These are phyloP conservation scores for Argynnis bischoffii DNA, from an alignment of 2,888 invertebrate species.

Conservation along the genomic window DNA sequence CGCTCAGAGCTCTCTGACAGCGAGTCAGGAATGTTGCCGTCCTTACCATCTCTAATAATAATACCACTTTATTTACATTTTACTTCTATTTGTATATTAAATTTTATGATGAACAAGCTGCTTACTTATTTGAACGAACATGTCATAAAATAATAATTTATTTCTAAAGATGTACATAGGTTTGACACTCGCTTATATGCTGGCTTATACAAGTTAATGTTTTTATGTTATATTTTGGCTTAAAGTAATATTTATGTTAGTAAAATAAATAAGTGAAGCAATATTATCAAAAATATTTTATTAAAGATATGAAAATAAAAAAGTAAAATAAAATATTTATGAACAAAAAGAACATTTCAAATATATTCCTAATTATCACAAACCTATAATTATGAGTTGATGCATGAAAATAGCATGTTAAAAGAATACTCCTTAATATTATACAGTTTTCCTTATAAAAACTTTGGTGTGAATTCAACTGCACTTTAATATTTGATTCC, in stretches of 20 bases:
- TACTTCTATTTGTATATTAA: slow-evolving; percentile 39
- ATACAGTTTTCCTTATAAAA: slow-evolving; percentile 8
- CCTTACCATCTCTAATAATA: slow-evolving; percentile 39
- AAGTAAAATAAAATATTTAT: no score
- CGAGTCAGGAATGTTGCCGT: slow-evolving; percentile 36
- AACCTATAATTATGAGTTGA: no score
- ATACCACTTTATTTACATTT: slow-evolving; percentile 41
- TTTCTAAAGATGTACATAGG: slow-evolving; percentile 23
- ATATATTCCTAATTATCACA: no score
- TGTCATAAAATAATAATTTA: slow-evolving; percentile 35
- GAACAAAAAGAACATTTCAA: no score
- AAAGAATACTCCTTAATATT: no score
- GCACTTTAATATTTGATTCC: slow-evolving; percentile 53
- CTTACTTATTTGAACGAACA: slow-evolving; percentile 31
- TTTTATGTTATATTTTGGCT: no score
- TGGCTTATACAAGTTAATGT: not conserved
- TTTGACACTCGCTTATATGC: not conserved
- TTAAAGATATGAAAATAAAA: no score
- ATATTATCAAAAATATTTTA: no score
- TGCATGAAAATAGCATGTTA: no score
- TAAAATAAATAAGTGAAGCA: no score
- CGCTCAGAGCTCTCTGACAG: slow-evolving; percentile 46
- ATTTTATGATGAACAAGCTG: slow-evolving; percentile 33
- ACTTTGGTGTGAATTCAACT: slow-evolving; percentile 46
- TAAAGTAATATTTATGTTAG: no score